A percentile compares a stretch with the other conserved stretches of the same genome.
phyloP scores from a whole-genome alignment of 2,113 vertebrate genomes.

The Coregonus clupeaformis region DNA sequence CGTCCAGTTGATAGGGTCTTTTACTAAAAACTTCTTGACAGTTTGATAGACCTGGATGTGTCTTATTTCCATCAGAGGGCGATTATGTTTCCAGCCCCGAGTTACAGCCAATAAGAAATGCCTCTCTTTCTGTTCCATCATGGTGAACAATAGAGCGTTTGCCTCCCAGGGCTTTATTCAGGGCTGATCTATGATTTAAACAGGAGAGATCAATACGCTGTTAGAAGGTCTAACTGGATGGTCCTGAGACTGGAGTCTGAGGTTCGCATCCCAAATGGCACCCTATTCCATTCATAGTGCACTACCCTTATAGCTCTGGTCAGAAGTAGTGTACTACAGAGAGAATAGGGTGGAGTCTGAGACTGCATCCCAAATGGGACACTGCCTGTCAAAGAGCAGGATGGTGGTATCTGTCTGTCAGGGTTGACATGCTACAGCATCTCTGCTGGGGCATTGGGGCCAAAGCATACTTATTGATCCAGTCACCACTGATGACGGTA shows the following conservation, averaged over 20 bases:
- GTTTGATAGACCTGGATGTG: conserved; percentile 79
- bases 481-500: conserved; percentile 96
- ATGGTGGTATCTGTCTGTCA: conserved; percentile 99
- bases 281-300: too few species aligned
- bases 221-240: conserved; percentile 75
- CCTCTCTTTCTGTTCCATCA: conserved; percentile 94
- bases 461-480: conserved; percentile 98
- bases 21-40: conserved; percentile 62
- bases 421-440: conserved; percentile 88
- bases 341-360: too few species aligned
- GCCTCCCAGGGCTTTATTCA: conserved; percentile 99
- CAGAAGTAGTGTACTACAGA: too few species aligned
- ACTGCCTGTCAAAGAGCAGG: conserved; percentile 52
- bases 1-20: conserved; percentile 48
- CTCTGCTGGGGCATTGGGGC: conserved; percentile 90
- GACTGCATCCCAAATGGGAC: too few species aligned
- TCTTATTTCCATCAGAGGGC: conserved; percentile 87
- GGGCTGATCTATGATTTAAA: conserved; percentile 98
- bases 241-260: conserved; percentile 50
- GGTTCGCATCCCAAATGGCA: conserved; percentile 30
- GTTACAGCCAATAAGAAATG: conserved; percentile 93
- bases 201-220: conserved; percentile 97
- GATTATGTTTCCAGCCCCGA: conserved; percentile 92
- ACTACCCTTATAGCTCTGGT: too few species aligned
- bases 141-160: conserved; percentile 95